phyloP scores from a whole-genome alignment of 2,113 vertebrate genomes.

The Hystrix cristata region DNA sequence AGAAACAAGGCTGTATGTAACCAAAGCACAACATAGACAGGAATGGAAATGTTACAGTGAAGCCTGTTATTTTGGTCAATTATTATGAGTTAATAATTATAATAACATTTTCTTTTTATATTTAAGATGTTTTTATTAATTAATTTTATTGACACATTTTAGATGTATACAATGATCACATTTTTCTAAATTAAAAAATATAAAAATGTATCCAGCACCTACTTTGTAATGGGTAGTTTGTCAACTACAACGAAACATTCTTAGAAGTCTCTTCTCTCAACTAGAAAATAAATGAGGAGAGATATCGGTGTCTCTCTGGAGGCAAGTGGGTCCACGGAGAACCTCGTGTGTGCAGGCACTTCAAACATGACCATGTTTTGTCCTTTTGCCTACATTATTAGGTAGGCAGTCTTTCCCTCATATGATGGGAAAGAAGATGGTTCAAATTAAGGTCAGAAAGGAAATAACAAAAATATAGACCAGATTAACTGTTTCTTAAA shows the following conservation, averaged over 20 bases:
- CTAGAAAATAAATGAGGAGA: background rate
- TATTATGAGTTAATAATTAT: background rate
- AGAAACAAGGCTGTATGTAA: background rate
- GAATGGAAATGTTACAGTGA: background rate
- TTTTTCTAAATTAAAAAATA: background rate
- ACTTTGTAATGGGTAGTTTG: background rate
- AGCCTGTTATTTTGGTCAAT: background rate
- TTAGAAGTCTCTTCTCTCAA: background rate
- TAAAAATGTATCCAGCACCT: background rate
- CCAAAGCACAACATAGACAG: background rate
- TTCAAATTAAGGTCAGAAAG: background rate
- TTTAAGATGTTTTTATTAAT: too few species aligned
- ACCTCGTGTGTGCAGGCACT: background rate
- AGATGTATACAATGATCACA: background rate
- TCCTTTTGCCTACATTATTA: background rate
- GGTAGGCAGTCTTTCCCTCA: background rate
- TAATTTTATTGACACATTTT: too few species aligned
- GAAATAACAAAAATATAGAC: background rate
- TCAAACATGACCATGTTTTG: background rate
- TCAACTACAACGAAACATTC: background rate
- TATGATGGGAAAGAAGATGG: background rate
- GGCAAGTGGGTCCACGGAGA: background rate
- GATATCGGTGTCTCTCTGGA: background rate
- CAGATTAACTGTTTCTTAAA: background rate
- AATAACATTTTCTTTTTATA: background rate